Base-by-base conservation (phyloP, 1,140 invertebrate species). In the Hyphantria cunea region DNA sequence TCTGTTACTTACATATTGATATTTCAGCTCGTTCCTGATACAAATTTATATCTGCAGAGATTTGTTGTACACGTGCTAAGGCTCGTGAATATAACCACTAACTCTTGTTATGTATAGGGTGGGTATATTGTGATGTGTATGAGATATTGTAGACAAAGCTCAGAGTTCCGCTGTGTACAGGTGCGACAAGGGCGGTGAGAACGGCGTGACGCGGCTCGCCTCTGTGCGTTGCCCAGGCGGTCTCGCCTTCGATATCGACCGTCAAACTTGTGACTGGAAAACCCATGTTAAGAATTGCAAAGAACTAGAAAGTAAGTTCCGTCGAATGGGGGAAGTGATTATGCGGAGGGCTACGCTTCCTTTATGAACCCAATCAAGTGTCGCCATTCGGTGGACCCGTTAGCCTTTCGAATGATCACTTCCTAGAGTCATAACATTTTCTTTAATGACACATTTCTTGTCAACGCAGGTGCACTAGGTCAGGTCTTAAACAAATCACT, bases 191-290 rank as follows among this genome's bases (percentile, higher is more conserved):
- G 96, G 95, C 79, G 96, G 92, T 80, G 95, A 97, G 92, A 95
- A 95, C 83, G 96, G 96, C 64, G 94, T 94, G 56, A 97, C 95
- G 78, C 94, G 97, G 82, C 92, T 98, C 89, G 96, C 96, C 56
- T 94, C 95, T 59, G 96, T 98, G 70, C 93, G 95, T 76, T 98
- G 97, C 90, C 96, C 97, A 65, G 95, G 94, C 78, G 96, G 97
- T 89, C 93, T 98, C 82, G 96, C 96, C 80, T 98, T 98, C 93
- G 97, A 98, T 94, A 96, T 98, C 86, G 95, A 97, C 91, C 94
- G 96, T 78, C 97, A 98, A 90, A 98, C 97, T 68, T 98, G 97
- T 92, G 97, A 98, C 92, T 98, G 97, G 96, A 98, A 97, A 94
- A 95, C 95, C 80, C 95, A 97, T 93, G 97, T 98, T 92, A 96